Evolutionary conservation across 2,888 invertebrate species (phyloP).

Genomic region (Lepidonotus clava): DNA sequence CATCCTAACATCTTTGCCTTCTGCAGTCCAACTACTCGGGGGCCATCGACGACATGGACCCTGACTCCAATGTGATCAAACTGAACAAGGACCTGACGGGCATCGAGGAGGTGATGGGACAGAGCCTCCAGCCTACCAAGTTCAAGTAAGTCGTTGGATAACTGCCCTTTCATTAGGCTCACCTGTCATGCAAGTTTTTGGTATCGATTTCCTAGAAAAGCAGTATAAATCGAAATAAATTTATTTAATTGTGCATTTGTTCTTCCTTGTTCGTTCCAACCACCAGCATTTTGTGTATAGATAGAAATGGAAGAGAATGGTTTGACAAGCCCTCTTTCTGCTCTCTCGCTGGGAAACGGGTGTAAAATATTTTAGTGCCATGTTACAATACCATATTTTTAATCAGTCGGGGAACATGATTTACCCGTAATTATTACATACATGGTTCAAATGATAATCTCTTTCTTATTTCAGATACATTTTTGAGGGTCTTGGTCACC

Average conservation of each 20-base stretch:
- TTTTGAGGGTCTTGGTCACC: conserved; percentile 92
- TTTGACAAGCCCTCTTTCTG: too few species aligned
- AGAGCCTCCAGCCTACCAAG: conserved; percentile 88
- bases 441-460: not conserved
- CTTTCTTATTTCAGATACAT: conserved; percentile 88
- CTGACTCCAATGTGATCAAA: conserved; percentile 88
- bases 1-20: too few species aligned
- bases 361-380: too few species aligned
- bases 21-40: conserved; percentile 79
- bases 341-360: too few species aligned
- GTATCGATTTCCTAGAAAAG: too few species aligned
- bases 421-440: not conserved
- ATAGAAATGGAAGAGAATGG: too few species aligned
- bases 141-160: conserved; percentile 87
- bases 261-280: too few species aligned
- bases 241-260: not conserved
- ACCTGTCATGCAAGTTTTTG: not conserved
- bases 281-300: too few species aligned
- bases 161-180: too few species aligned
- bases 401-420: too few species aligned
- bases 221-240: not conserved
- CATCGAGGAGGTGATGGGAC: conserved; percentile 89
- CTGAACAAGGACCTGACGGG: conserved; percentile 89
- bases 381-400: too few species aligned
- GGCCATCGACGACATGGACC: conserved; percentile 88